Evolutionary conservation across 1,140 invertebrate genomes (phyloP).

Genomic region (Drosophila sechellia): DNA sequence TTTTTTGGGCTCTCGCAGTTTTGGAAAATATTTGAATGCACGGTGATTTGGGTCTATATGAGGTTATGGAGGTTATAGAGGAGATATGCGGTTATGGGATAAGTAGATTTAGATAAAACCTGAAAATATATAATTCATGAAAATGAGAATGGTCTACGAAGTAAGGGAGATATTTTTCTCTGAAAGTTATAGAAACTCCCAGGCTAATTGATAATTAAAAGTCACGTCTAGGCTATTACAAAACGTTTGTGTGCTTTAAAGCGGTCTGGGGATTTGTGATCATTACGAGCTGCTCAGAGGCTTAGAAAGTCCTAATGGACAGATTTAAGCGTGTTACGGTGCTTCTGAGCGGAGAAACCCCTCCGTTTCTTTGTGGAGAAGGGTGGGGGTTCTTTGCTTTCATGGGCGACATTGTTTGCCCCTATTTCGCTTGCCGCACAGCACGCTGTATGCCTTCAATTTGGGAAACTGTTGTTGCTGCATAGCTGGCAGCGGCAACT

Average conservation of each 20-base stretch:
- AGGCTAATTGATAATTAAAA: too few relatives aligned
- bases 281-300: not conserved
- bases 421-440: conserved; percentile 3
- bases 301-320: not conserved
- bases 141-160: too few relatives aligned
- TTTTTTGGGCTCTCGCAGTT: not conserved
- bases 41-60: not conserved
- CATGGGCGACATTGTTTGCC: not conserved
- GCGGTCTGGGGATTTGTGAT: not conserved
- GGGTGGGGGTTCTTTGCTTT: not conserved
- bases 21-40: not conserved
- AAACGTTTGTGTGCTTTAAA: not conserved
- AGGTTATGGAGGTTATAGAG: too few relatives aligned
- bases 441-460: conserved; percentile 25
- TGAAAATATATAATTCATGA: too few relatives aligned
- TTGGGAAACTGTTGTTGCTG: conserved; percentile 35
- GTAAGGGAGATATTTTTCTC: too few relatives aligned
- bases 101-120: too few relatives aligned
- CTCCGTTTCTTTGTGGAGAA: not conserved
- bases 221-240: too few relatives aligned
- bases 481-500: conserved; percentile 57
- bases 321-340: not conserved
- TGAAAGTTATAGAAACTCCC: too few relatives aligned
- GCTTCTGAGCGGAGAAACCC: not conserved
- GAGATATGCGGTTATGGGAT: not conserved